phyloP scores from a whole-genome alignment of 1,140 invertebrate species.

The Diprion similis region DNA sequence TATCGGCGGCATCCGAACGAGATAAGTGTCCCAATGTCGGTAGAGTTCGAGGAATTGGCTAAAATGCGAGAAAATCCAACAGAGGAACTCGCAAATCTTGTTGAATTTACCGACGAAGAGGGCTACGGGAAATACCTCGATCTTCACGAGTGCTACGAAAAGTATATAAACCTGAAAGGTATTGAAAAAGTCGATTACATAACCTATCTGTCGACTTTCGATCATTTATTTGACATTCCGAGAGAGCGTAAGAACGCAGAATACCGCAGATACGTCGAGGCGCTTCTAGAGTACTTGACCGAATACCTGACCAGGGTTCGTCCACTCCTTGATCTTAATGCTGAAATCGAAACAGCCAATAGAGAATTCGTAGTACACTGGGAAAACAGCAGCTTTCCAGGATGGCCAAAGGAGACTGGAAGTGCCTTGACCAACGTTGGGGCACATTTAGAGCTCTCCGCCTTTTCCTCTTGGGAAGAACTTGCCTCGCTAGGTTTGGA shows the following conservation, averaged over 20 bases:
- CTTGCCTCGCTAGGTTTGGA: constrained; percentile 95
- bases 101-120: constrained; percentile 99
- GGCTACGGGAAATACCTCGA: constrained; percentile 99
- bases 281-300: constrained; percentile 86
- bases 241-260: constrained; percentile 94
- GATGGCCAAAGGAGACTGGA: constrained; percentile 97
- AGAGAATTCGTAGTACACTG: constrained; percentile 89
- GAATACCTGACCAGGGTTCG: constrained; percentile 87
- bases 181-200: constrained; percentile 98
- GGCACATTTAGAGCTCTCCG: constrained; percentile 95
- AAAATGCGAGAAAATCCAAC: constrained; percentile 87
- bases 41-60: constrained; percentile 95
- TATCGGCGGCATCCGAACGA: constrained; percentile 97
- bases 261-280: constrained; percentile 88
- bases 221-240: constrained; percentile 95
- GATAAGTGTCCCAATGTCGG: constrained; percentile 92
- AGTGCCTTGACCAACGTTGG: constrained; percentile 91
- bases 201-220: constrained; percentile 91
- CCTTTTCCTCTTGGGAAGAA: constrained; percentile 98
- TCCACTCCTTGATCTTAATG: constrained; percentile 87
- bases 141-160: constrained; percentile 96
- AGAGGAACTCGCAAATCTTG: constrained; percentile 81
- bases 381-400: constrained; percentile 88
- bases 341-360: constrained; percentile 78
- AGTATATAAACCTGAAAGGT: constrained; percentile 96